Base-by-base conservation (phyloP, 2,888 invertebrate genomes). In the Polylopha cassiicola region DNA sequence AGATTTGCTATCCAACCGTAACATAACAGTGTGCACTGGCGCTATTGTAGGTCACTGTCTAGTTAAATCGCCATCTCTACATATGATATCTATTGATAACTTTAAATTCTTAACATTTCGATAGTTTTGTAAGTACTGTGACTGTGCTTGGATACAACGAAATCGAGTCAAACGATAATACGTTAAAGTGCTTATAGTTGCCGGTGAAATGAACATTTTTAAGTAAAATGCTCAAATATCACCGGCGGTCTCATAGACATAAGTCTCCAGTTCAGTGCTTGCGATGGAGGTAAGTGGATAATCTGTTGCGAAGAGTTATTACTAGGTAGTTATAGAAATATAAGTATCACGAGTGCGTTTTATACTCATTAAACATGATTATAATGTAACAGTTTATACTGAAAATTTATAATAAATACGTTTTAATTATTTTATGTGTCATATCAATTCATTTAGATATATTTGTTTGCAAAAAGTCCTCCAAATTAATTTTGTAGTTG, bases 181-280 rank as follows among this genome's bases (percentile, higher is more conserved):
- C 53, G 54, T 55, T 56, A 51, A 58, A 47, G 46, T 50, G 51
- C 43, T 49, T 52, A 50, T 51, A 46, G 47, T 50, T 43, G 51
- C 51, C 65, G 78, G 67, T 78, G 84, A 82, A 81, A 82, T 84
- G 82, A 73, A 64, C 80, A 78, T 82, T 84, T 84, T 84, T 60
- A 50, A 62, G 58, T 72, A 82, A 84, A 82, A 86, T 86, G 86
- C 85, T 86, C 75, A 86, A 81, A 70, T 84, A 82, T 82, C 85
- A 86, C 71, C 82, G 85, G 53, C 81, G 86, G 47, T 82, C 82
- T 32, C 85, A 84, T 62, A 81, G 82, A 53, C 78, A 86, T 65
- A 86, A 86, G 54, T 82, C 84, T 24, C 84, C 85, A 8, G 86
- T 86, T 48, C 80, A 76, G 59, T 86, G 86, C 55, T 70, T 86